Percentiles rank a stretch among this genome's conserved stretches.
Conservation (phyloP, 2,113 vertebrate genomes). For the Dipodomys stephensi region DNA sequence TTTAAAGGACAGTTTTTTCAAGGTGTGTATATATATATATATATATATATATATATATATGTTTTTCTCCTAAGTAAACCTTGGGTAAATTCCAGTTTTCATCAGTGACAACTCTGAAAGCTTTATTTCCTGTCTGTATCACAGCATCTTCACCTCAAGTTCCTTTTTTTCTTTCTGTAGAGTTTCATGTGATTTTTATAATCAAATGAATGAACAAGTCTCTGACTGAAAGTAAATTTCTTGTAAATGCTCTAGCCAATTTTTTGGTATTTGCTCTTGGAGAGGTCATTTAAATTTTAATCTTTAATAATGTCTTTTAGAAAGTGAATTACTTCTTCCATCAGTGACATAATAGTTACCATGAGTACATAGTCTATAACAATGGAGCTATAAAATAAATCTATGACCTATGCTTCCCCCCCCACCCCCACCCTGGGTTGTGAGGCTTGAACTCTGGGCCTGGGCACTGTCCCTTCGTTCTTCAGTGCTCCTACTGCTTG, state of each 20-base stretch:
- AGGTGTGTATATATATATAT: not conserved
- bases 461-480: too few relatives aligned
- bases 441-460: too few relatives aligned
- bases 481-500: too few relatives aligned
- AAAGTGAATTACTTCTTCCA: conserved; percentile 11
- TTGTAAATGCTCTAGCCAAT: not conserved
- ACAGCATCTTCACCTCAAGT: not conserved
- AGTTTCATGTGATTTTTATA: not conserved
- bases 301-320: conserved; percentile 47
- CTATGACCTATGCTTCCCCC: not conserved
- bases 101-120: not conserved
- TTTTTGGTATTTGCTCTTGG: conserved; percentile 14
- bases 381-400: conserved; percentile 29
- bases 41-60: not conserved
- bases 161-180: not conserved
- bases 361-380: not conserved
- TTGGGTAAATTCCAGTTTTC: not conserved
- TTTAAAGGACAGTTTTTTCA: not conserved
- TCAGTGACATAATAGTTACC: not conserved
- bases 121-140: not conserved
- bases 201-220: not conserved
- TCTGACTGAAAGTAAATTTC: conserved; percentile 28
- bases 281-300: conserved; percentile 44
- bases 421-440: too few relatives aligned
- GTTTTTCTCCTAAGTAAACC: not conserved